Evolutionary conservation across 64 coral and sea anemone species (phyloP).

Genomic region (Hydrozoanthus tunicans): DNA sequence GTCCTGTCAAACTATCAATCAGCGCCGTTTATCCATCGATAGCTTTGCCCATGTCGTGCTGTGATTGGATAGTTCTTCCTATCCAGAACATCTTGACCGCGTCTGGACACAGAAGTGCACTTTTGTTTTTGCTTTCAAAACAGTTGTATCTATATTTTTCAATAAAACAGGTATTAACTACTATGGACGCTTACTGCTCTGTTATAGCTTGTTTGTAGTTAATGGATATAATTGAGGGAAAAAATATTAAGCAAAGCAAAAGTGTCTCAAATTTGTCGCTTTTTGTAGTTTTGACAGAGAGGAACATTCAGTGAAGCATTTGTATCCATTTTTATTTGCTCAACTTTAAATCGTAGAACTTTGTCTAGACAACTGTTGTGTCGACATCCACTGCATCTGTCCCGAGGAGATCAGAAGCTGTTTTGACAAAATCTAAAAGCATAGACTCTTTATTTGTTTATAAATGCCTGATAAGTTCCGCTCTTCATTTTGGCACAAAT

Average conservation of each 20-base stretch:
- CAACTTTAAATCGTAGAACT: background rate
- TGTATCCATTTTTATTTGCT: background rate
- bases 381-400: background rate
- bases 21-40: slow-evolving; percentile 6
- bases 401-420: background rate
- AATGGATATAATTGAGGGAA: too few relatives aligned
- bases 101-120: slow-evolving; percentile 4
- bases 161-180: background rate
- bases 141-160: background rate
- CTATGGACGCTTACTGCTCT: background rate
- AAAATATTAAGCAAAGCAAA: too few relatives aligned
- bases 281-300: too few relatives aligned
- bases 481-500: slow-evolving; percentile 31
- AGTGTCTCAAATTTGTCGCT: too few relatives aligned
- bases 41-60: background rate
- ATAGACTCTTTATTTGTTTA: slow-evolving; percentile 52
- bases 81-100: slow-evolving; percentile 44
- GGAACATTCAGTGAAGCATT: background rate
- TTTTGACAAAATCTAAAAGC: background rate
- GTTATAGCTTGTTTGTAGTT: too few relatives aligned
- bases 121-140: background rate
- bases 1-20: slow-evolving; percentile 46
- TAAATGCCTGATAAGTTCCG: slow-evolving; percentile 43
- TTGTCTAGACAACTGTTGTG: background rate
- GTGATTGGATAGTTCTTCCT: slow-evolving; percentile 19